Evolutionary conservation across 2,888 invertebrate species (phyloP), one percentile per base, ranked within the genome.

Genomic region (Cheilosia impressa): DNA sequence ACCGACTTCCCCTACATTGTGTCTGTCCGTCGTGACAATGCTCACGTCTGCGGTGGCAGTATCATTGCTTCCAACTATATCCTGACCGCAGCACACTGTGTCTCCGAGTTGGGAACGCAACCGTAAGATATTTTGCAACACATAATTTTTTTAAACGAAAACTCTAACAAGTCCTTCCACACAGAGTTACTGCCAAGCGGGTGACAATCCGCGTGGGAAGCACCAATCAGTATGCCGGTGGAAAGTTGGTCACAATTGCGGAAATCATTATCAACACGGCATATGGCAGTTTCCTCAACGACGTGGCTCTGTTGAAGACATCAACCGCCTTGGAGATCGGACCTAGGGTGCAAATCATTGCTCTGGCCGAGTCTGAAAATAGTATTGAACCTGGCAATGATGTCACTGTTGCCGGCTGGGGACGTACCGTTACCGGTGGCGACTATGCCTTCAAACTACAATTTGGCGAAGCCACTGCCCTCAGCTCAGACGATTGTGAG

Each of bases 51-150:
- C 63, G 91, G 92, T 13, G 92, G 89, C 10, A 88, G 82, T 65
- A 91, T 91, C 17, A 10, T 91, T 19, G 87, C 88, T 0, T 9
- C 0, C 0, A 85, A 75, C 0, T 82, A 88, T 9, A 76, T 91
- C 10, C 87, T 92, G 7, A 92, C 92, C 3, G 90, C 92, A 1
- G 92, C 91, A 4, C 92, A 92, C 62, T 92, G 92, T 68, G 79
- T 90, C 4, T 77, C 88, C 0, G 88, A 87, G 19, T 0, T 66
- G 7, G 55, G 60, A 55, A 31, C 41, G 2, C 45, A n/a, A 13
- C 10, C 77, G 91, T 91, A 88, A 90, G 90, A 88, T 43, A 15
- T 7, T 27, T 45, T 55, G 4, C 38, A 38, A 38, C 1, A 38
- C 1, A 7, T 5, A 41, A 7, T 15, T 34, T 22, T 34, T 38